Base-by-base conservation (phyloP, 1,140 invertebrate species). In the Neodiprion pinetum region DNA sequence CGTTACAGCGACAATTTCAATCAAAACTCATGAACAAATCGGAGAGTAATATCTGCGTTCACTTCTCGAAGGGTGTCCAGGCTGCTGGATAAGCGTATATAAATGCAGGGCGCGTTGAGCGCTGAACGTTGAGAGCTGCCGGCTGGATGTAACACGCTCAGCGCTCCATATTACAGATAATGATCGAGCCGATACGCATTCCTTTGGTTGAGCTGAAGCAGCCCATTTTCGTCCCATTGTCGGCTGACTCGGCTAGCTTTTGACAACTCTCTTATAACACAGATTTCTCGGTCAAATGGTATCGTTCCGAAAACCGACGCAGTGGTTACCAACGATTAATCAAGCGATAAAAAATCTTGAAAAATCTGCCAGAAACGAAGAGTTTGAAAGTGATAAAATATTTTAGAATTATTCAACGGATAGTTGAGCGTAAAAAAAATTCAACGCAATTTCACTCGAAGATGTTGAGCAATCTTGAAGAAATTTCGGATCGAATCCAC, bases 171-270 rank as follows among this genome's bases (percentile, higher is more conserved):
- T 69, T 23, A 23, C 40, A 69, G 17, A 69, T 69, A 69, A 69
- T 69, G 40, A 69, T 69, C 67, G 67, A 47, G 17, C 67, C 67
- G 67, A 23, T 69, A 69, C 67, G 67, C 67, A 69, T 69, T 69
- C 67, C 67, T 69, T 69, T 69, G 67, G 67, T 10, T 21, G 14
- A 11, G 67, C 14, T 11, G 11, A 17, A 10, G 67, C 67, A 7
- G 67, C 67, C 40, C 53, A 61, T 61, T 61, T 61, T 61, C 53
- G n/a, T 23, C 17, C 67, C 40, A 69, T 69, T 69, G 67, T 69
- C 40, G 40, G 67, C 67, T 2, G 23, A 21, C 67, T 23, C 17
- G 11, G 40, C 67, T 69, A 21, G 40, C 67, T 69, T 69, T 69
- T 69, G 67, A 14, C 14, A 69, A 14, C 67, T 69, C 17, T 69